Percentiles rank a stretch among this genome's conserved stretches.
These are phyloP conservation scores for Dendrolimus houi DNA, from an alignment of 2,888 invertebrate species.

Conservation along the genomic window DNA sequence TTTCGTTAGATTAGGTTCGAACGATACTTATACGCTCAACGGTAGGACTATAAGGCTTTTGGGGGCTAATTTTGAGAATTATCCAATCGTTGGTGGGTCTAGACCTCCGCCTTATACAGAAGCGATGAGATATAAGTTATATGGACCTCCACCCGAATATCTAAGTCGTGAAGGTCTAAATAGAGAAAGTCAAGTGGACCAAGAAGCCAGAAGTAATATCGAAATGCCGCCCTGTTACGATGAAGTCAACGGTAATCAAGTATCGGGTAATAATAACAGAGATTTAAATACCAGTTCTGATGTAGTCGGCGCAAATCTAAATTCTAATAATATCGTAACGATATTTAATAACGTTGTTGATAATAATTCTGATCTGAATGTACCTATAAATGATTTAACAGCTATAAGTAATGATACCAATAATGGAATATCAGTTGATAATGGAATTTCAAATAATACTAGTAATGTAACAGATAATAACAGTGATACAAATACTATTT, in stretches of 20 bases:
- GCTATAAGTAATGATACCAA: slow-evolving; percentile 7
- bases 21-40: slow-evolving; percentile 62
- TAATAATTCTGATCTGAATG: slow-evolving; percentile 5
- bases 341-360: neutral
- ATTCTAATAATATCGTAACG: neutral
- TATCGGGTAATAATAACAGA: slow-evolving; percentile 15
- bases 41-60: slow-evolving; percentile 57
- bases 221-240: slow-evolving; percentile 65
- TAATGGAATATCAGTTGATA: slow-evolving; percentile 2
- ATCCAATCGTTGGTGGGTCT: slow-evolving; percentile 30
- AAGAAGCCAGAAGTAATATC: slow-evolving; percentile 43
- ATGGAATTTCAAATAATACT: slow-evolving; percentile 6
- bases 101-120: slow-evolving; percentile 61
- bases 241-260: slow-evolving; percentile 24
- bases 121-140: slow-evolving; percentile 51
- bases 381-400: slow-evolving; percentile 5
- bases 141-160: slow-evolving; percentile 67
- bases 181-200: slow-evolving; percentile 26
- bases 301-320: neutral
- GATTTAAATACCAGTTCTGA: neutral
- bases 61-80: slow-evolving; percentile 58
- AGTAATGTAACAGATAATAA: slow-evolving; percentile 7
- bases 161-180: slow-evolving; percentile 43
- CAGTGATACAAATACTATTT: slow-evolving; percentile 5
- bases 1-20: slow-evolving; percentile 41